Evolutionary conservation across 1,140 invertebrate species (phyloP), one percentile per base, ranked within the genome.

Genomic region (Oedothorax gibbosus): DNA sequence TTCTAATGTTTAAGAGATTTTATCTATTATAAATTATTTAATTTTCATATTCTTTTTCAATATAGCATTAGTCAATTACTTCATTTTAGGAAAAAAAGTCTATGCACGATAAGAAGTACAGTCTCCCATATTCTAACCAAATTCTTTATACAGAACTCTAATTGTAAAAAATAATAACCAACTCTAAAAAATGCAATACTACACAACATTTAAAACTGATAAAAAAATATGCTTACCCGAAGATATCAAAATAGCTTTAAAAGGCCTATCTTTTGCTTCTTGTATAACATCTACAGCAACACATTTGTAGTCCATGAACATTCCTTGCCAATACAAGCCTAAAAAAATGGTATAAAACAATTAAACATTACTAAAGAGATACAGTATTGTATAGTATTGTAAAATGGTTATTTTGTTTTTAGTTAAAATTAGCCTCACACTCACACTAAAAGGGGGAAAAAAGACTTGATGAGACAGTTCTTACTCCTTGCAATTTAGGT

Each of bases 281-380:
- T 88, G 73, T 8, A 86, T 54, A 49, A 88, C 89, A 64, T 92
- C 91, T n/a, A 87, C 7, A 18, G 87, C 89, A 18, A 90, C 91
- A 54, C 86, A 87, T 87, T 89, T 90, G 87, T 92, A 92, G 87
- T 92, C 91, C 73, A 78, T 83, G 66, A 86, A 88, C 20, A 91
- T 87, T 51, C 75, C 88, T 71, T 87, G 88, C 83, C 87, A 88
- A 79, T 79, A 88, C 15, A 65, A 11, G 12, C 69, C 87, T 88
- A 60, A 10, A 72, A 21, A 72, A 15, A 72, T 50, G 11, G 12
- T 18, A 9, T 50, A 79, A 6, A n/a, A 10, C 10, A n/a, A 76
- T 84, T 15, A n/a, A 21, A 6, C 12, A 78, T 15, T 18, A 62
- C 57, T 15, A 62, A 18, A 15, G 18, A 62, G 18, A 62, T 62